Conservation (phyloP, 2,113 vertebrate genomes). For the Mus musculus region DNA sequence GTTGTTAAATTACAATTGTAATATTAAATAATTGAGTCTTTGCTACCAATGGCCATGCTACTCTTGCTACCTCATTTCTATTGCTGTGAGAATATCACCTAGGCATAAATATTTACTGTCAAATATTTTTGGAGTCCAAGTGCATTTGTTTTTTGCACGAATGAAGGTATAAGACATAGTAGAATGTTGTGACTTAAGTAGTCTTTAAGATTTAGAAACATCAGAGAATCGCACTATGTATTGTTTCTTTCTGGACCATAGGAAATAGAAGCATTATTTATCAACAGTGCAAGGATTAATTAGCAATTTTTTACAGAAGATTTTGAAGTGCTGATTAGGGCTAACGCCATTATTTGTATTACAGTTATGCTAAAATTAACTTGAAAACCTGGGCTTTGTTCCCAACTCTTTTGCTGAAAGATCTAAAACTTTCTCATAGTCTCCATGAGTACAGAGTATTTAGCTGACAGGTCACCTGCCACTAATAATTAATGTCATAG, state of each 20-base stretch:
- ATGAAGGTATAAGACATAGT: not conserved
- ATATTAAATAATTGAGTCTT: not conserved
- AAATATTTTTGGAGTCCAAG: not conserved
- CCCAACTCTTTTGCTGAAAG: not conserved
- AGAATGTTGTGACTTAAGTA: not conserved
- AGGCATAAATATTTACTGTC: not conserved
- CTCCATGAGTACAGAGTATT: conserved; percentile 40
- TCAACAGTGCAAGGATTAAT: conserved; percentile 64
- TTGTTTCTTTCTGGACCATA: conserved; percentile 20
- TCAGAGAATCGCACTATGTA: not conserved
- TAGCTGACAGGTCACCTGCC: conserved; percentile 79
- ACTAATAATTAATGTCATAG: conserved; percentile 84
- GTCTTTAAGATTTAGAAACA: conserved; percentile 20
- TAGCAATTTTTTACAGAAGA: conserved; percentile 51
- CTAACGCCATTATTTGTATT: conserved; percentile 45
- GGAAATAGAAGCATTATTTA: conserved; percentile 58
- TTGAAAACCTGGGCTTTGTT: conserved; percentile 55
- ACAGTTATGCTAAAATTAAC: conserved; percentile 58
- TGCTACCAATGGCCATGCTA: not conserved
- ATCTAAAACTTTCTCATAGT: conserved; percentile 67
- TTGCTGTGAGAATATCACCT: not conserved
- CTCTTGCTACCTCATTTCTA: not conserved
- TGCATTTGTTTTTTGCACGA: not conserved
- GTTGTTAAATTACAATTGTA: not conserved
- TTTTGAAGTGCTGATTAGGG: conserved; percentile 67